Conservation (phyloP, 2,888 invertebrate species). For the Epinotia demarniana region DNA sequence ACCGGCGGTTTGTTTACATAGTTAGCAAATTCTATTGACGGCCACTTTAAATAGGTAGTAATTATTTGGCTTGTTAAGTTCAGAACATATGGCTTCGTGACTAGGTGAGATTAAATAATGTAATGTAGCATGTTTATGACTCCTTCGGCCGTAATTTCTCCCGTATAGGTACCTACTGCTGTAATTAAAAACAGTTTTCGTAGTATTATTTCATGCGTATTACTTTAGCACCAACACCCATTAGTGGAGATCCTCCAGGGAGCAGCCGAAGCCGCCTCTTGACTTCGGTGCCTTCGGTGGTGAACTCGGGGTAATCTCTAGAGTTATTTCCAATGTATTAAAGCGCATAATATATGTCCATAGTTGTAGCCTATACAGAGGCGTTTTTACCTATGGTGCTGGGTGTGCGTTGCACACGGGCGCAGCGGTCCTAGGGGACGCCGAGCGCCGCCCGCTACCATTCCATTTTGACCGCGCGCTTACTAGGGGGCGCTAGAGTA, state of each 20-base stretch:
- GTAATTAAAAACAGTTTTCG: too few species aligned
- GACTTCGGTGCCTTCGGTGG: slow-evolving; percentile 90
- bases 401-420: too few species aligned
- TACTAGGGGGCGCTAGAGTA: too few species aligned
- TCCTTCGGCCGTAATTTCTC: background rate
- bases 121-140: background rate
- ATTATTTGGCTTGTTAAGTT: background rate
- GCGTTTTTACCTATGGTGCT: too few species aligned
- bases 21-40: too few species aligned
- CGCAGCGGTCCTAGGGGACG: too few species aligned
- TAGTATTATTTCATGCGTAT: too few species aligned
- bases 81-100: slow-evolving; percentile 2
- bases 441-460: too few species aligned
- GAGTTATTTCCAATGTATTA: slow-evolving; percentile 69
- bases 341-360: background rate
- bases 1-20: too few species aligned
- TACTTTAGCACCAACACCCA: too few species aligned
- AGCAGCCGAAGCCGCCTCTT: slow-evolving; percentile 93
- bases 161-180: too few species aligned
- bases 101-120: background rate
- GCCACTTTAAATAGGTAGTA: slow-evolving; percentile 7
- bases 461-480: too few species aligned
- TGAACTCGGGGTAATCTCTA: slow-evolving; percentile 87
- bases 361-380: background rate
- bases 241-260: slow-evolving; percentile 73